Evolutionary conservation across 2,113 vertebrate genomes (phyloP), one percentile per base, ranked within the genome.

Genomic region (Psittacus erithacus): DNA sequence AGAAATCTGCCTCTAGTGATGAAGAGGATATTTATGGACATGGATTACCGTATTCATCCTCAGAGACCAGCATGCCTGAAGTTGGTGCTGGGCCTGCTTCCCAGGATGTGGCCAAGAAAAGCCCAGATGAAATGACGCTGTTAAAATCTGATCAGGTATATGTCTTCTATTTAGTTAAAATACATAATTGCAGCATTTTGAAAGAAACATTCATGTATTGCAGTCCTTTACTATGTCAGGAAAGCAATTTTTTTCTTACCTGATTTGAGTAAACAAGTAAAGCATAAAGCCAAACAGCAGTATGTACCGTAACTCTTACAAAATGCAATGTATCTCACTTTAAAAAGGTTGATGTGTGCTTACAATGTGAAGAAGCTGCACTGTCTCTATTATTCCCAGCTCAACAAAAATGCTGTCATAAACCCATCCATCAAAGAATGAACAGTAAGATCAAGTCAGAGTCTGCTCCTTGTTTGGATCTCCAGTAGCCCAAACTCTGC

Each of bases 1-100:
- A 98, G 80, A 97, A 88, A 67, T 91, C 91, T 52, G 76, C 97
- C 27, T 99, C 99, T 64, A 99, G 99, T 65, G 99, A 99, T 25
- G 99, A 99, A 28, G 99, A 98, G 85, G 99, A 99, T 96, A 99
- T 99, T 96, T 99, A 99, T 64, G 96, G 98, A 20, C 98, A 97
- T 2, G 97, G 97, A 33, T 96, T 98, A 60, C 98, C 98, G 0
- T 98, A 96, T 52, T 98, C 98, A 3, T 97, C 98, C 41, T 98
- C 98, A 0, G 98, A 98, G 74, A 94, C 96, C 0, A 98, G 98
- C 14, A 35, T 97, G 53, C 95, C 97, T 4, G 98, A 99, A 29
- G 82, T 82, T 38, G 81, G 83, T 62, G 94, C 92, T 22, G 92
- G 83, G 50, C 52, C 39, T 28, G 95, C 86, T 75, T 94, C 91